phyloP scores from a whole-genome alignment of 2,888 invertebrate genomes.

The Amaurobius ferox region DNA sequence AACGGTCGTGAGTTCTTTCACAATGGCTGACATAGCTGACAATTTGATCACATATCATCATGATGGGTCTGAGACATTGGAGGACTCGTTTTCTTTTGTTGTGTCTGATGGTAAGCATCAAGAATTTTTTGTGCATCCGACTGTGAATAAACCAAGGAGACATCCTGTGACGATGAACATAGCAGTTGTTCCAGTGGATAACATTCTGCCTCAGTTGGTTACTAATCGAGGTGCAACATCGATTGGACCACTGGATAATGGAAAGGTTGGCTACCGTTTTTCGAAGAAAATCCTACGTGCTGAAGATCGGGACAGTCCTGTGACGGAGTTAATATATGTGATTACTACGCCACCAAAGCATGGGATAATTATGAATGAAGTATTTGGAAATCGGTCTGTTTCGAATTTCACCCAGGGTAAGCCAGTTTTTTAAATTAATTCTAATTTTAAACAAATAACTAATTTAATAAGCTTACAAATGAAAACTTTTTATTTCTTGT shows the following conservation, averaged over 20 bases:
- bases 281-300: constrained; percentile 75
- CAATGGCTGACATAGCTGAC: constrained; percentile 76
- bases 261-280: constrained; percentile 76
- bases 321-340: constrained; percentile 75
- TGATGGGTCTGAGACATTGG: constrained; percentile 77
- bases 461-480: too few species aligned
- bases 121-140: constrained; percentile 77
- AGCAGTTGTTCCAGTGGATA: constrained; percentile 77
- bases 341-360: constrained; percentile 75
- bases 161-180: constrained; percentile 76
- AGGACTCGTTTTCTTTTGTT: constrained; percentile 77
- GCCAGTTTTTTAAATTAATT: not conserved
- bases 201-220: constrained; percentile 76
- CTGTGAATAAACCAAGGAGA: constrained; percentile 75
- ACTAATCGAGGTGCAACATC: constrained; percentile 76
- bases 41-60: constrained; percentile 78
- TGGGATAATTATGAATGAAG: constrained; percentile 76
- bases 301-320: constrained; percentile 76
- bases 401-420: constrained; percentile 78
- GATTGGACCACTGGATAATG: constrained; percentile 74
- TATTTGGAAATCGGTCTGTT: constrained; percentile 75
- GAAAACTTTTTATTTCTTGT: too few species aligned
- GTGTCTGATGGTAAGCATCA: constrained; percentile 77
- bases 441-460: not conserved
- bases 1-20: constrained; percentile 76